These are phyloP conservation scores for Hoplodrina blanda DNA, from an alignment of 2,888 invertebrate species.

Conservation along the genomic window DNA sequence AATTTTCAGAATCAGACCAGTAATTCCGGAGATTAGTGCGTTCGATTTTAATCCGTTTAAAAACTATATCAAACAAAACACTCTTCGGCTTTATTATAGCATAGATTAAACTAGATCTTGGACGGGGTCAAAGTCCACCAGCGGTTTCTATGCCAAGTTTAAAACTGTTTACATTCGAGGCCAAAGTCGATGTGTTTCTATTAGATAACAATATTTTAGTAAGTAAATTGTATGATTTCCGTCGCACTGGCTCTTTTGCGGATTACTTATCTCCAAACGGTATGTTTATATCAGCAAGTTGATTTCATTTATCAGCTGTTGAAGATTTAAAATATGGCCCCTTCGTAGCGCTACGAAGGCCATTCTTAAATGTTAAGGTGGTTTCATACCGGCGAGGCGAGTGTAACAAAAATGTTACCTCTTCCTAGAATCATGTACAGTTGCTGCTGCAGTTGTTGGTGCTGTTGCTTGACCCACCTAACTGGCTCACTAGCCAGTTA, in stretches of 20 bases:
- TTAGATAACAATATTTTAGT: constrained; percentile 21
- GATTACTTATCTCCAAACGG: constrained; percentile 20
- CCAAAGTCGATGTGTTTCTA: constrained; percentile 16
- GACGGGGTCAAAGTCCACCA: constrained; percentile 25
- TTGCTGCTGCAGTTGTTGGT: no score
- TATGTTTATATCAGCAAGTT: background rate
- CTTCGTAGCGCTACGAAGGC: background rate
- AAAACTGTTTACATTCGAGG: constrained; percentile 35
- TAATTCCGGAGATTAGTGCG: no score
- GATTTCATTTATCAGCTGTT: constrained; percentile 4
- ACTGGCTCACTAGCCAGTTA: no score
- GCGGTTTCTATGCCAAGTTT: constrained; percentile 41
- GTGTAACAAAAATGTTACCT: no score
- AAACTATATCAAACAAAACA: no score
- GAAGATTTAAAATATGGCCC: constrained; percentile 27
- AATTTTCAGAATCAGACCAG: no score
- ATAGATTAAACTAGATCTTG: no score
- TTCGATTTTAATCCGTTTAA: no score
- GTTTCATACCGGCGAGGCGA: no score
- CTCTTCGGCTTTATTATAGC: no score
- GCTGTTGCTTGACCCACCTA: no score
- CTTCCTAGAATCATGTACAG: no score
- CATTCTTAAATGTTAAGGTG: background rate
- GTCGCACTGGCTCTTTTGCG: background rate
- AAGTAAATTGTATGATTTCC: background rate